These are phyloP conservation scores for Cyphomyrus plagiostoma DNA, from an alignment of 2,113 vertebrate species.

Conservation along the genomic window DNA sequence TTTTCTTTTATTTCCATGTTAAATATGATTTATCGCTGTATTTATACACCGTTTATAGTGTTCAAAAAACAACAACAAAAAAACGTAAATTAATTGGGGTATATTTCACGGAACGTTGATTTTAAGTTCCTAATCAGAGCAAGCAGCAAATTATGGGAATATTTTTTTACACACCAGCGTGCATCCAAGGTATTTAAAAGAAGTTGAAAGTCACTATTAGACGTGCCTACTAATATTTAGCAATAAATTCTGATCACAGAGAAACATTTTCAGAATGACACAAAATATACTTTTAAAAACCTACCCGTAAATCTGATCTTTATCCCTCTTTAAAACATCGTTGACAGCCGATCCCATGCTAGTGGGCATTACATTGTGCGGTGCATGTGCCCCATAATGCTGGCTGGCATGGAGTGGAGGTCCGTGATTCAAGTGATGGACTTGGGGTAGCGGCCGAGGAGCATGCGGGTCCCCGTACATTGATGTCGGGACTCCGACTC, in stretches of 20 bases:
- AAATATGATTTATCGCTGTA: not conserved
- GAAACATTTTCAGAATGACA: not conserved
- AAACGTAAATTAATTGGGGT: not conserved
- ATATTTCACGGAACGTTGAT: conserved; percentile 3
- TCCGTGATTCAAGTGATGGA: conserved; percentile 98
- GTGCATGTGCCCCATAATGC: conserved; percentile 97
- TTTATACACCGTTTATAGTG: not conserved
- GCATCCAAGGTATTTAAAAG: not conserved
- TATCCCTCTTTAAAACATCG: conserved; percentile 98
- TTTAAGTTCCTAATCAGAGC: not conserved
- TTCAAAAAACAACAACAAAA: not conserved
- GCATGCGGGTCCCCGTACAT: conserved; percentile 99
- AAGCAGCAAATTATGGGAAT: not conserved
- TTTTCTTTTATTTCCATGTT: not conserved
- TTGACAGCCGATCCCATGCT: conserved; percentile 99
- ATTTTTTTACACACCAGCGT: not conserved
- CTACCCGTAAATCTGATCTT: conserved; percentile 99
- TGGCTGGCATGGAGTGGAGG: conserved; percentile 96
- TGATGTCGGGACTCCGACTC: conserved; percentile 89
- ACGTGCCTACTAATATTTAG: not conserved
- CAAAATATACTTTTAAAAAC: conserved; percentile 48
- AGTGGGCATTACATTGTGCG: conserved; percentile 97
- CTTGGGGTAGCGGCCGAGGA: conserved; percentile 94
- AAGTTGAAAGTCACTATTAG: not conserved
- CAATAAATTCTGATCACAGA: not conserved